Evolutionary conservation across 92 coral and sea anemone species (phyloP), one percentile per base, ranked within the genome.

Genomic region (Siderastrea siderea): DNA sequence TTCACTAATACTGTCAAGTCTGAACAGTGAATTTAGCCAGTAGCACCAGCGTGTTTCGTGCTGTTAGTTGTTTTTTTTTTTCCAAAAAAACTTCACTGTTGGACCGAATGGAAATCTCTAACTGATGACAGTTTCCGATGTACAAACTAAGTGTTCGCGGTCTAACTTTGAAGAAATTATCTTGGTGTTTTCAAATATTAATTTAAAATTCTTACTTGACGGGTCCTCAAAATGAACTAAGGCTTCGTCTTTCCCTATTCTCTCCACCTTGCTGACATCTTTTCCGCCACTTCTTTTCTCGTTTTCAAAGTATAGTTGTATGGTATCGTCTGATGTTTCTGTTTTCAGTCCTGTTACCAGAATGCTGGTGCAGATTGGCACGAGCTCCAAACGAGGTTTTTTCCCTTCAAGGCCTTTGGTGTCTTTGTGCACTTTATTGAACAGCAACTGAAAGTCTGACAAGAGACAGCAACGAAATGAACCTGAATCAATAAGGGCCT

Each of bases 281-380:
- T 71, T 16, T 47, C 96, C 96, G n/a, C 96, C 96, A 26, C 86
- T 74, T 2, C 86, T 70, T 52, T 78, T 84, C 78, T 70, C 61
- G 78, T 76, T 88, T 71, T 93, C 96, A 77, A 93, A 93, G 75
- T 93, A 91, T 0, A 65, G 62, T 43, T 64, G 45, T 50, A 93
- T 63, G 46, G 84, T 84, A 13, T 93, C 96, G 4, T 78, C 49
- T 19, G 89, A 77, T 15, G 90, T 65, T 11, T 59, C 74, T 15
- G 66, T 67, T 14, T 59, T 66, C 44, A 93, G 70, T 70, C 93
- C 96, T 4, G 85, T 81, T 53, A 93, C 94, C 49, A 53, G 65
- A 26, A 93, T 70, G 65, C 92, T 79, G 80, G 64, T 62, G 80
- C 96, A 94, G 26, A 94, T 47, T 12, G 89, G 86, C 7, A 78